Evolutionary conservation across 2,113 vertebrate species (phyloP).

Genomic region (Bujurquina vittata): DNA sequence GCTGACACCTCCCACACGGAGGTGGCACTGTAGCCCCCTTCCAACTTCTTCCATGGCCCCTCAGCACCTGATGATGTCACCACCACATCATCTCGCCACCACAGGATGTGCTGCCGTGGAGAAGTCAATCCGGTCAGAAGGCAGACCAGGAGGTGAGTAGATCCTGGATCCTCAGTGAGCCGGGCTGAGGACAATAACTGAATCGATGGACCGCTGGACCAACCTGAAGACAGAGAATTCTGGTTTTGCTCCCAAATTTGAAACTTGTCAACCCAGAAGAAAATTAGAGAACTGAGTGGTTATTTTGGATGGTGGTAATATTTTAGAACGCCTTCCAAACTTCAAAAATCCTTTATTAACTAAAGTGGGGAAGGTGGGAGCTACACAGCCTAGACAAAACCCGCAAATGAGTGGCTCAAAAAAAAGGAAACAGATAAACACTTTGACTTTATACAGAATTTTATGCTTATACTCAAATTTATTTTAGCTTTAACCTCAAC

Average conservation of each 20-base stretch:
- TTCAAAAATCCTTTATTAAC: neutral
- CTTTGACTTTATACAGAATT: no score
- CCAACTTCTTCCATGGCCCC: neutral
- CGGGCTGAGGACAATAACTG: constrained; percentile 3
- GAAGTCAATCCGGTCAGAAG: constrained; percentile 19
- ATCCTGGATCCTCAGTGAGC: neutral
- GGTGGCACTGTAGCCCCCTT: constrained; percentile 35
- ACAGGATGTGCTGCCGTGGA: constrained; percentile 27
- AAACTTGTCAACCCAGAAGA: neutral
- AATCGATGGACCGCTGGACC: neutral
- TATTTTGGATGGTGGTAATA: rapidly evolving
- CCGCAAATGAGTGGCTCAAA: no score
- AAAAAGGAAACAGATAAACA: no score
- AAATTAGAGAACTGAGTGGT: neutral
- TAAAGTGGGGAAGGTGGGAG: rapidly evolving
- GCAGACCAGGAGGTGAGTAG: constrained; percentile 52
- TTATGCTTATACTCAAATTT: no score
- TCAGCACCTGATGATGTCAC: neutral
- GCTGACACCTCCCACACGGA: constrained; percentile 36
- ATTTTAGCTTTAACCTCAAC: no score
- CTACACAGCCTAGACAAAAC: neutral
- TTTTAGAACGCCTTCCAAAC: neutral
- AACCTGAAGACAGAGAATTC: neutral
- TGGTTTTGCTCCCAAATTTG: neutral
- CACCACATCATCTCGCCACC: constrained; percentile 39